Evolutionary conservation across 2,888 invertebrate genomes (phyloP).

Genomic region (Acleris literana): DNA sequence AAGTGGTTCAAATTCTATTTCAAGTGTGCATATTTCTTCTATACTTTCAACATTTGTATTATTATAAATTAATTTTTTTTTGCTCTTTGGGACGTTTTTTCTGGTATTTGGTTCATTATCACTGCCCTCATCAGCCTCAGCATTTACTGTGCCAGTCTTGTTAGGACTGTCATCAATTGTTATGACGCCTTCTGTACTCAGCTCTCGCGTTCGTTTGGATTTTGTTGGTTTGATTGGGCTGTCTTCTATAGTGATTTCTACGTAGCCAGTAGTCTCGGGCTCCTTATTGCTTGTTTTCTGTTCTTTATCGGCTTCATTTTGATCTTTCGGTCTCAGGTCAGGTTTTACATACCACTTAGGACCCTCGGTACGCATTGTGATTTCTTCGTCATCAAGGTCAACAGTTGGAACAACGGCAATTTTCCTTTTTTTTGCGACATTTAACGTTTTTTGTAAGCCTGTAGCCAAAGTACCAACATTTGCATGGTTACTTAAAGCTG

Average conservation of each 20-base stretch:
- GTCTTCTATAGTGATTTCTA: conserved; percentile 77
- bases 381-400: conserved; percentile 72
- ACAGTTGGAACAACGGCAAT: conserved; percentile 56
- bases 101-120: conserved; percentile 47
- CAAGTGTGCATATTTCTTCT: conserved; percentile 48
- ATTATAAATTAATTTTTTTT: conserved; percentile 70
- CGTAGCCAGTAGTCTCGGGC: conserved; percentile 54
- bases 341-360: conserved; percentile 65
- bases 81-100: conserved; percentile 57
- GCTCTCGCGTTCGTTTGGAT: conserved; percentile 51
- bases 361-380: conserved; percentile 43
- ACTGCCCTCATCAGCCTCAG: conserved; percentile 42
- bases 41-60: conserved; percentile 40
- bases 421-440: conserved; percentile 34
- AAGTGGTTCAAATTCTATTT: conserved; percentile 60
- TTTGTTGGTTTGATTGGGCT: conserved; percentile 65
- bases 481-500: conserved; percentile 39
- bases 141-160: conserved; percentile 48
- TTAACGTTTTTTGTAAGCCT: neutral
- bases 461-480: neutral
- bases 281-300: conserved; percentile 68
- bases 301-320: conserved; percentile 39
- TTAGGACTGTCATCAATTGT: conserved; percentile 75
- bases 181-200: conserved; percentile 60
- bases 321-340: conserved; percentile 65